Base-by-base conservation (phyloP, 2,113 vertebrate species). In the Hirundichthys speculiger region DNA sequence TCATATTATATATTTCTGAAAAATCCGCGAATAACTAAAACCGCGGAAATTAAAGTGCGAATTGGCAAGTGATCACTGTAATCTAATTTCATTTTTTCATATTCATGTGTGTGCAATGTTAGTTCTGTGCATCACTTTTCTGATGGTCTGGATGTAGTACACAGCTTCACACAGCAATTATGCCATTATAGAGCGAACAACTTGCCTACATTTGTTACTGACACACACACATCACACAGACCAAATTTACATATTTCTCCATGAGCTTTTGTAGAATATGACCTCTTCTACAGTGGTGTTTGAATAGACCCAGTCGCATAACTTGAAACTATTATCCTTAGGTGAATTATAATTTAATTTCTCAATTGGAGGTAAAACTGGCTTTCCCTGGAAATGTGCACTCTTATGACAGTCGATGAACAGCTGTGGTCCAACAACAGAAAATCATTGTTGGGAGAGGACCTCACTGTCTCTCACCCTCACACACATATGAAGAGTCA, bases 81-180 rank as follows among this genome's bases (percentile, higher is more conserved):
- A n/a, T n/a, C n/a, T n/a, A n/a, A n/a, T n/a, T n/a, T n/a, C n/a
- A n/a, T n/a, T n/a, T n/a, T n/a, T n/a, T n/a, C n/a, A n/a, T n/a
- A n/a, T n/a, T n/a, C 14, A 13, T 69, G 46, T 52, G 38, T 46
- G 49, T 30, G 11, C 18, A 50, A 27, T 21, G 38, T 40, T 19
- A 12, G 18, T 46, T 30, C 27, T 27, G 0, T 60, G 27, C 45
- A 56, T 64, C 9, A 43, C 55, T 66, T 34, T 52, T 49, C 18
- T 64, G 18, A 52, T 40, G 49, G 41, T 59, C 69, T 53, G 12
- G 64, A 51, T 63, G 47, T 40, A 70, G 50, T 40, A 59, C 18
- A 6, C 82, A 80, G 73, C 81, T 83, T 73, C 53, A 80, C 53
- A 66, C 61, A 42, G 21, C 64, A 82, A 62, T 86, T 64, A 68